A percentile compares a stretch with the other conserved stretches of the same genome.
Conservation (phyloP, 64 coral and sea anemone species). For the Pocillopora verrucosa region DNA sequence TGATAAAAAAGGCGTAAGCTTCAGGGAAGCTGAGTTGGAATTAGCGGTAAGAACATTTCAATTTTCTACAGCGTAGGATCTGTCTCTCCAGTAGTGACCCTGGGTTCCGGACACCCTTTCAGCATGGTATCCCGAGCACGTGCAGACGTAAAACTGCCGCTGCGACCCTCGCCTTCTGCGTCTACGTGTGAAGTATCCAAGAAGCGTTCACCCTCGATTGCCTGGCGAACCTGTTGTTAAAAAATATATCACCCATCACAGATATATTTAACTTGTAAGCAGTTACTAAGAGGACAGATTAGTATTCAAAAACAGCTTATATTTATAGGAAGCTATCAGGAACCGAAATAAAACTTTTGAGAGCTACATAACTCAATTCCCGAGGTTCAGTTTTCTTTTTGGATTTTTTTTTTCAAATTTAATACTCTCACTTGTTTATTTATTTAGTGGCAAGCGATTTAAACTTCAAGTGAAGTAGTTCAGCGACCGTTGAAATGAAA, state of each 20-base stretch:
- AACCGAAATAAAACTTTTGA: neutral
- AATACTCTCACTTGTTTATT: too few species aligned
- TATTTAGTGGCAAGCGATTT: neutral
- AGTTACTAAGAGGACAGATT: neutral
- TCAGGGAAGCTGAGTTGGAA: too few species aligned
- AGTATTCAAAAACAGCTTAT: neutral
- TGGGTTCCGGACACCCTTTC: neutral
- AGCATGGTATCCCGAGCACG: constrained; percentile 32
- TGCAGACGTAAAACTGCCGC: neutral
- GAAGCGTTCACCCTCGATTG: constrained; percentile 63
- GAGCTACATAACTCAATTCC: neutral
- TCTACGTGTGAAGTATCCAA: constrained; percentile 54
- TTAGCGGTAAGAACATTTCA: too few species aligned
- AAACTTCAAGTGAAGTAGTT: neutral
- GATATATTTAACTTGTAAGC: too few species aligned
- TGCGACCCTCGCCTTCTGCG: neutral
- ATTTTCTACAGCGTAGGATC: neutral
- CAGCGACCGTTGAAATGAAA: neutral
- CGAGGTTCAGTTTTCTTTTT: neutral
- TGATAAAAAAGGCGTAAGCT: too few species aligned
- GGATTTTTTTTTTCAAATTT: neutral
- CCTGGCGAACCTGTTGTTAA: constrained; percentile 43
- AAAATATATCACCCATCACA: neutral
- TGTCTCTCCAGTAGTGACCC: neutral
- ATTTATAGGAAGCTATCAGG: neutral